These are phyloP conservation scores for Podarcis cretensis DNA, from an alignment of 2,113 vertebrate species.

Conservation along the genomic window DNA sequence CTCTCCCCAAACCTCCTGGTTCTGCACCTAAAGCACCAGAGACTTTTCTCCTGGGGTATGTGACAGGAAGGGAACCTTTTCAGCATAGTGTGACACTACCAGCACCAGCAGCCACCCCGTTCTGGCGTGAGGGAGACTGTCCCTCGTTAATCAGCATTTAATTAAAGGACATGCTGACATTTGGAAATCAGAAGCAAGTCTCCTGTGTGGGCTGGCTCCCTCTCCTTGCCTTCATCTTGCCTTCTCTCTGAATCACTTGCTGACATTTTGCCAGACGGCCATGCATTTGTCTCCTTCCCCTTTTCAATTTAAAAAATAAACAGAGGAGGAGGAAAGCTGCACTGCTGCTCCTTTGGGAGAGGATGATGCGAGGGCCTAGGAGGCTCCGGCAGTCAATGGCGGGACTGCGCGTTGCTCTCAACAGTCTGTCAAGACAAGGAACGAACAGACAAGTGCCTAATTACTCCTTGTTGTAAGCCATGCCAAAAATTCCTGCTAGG, in stretches of 20 bases:
- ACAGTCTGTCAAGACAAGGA: neutral
- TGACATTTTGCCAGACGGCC: constrained; percentile 73
- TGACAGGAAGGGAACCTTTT: neutral
- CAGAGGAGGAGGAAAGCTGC: constrained; percentile 43
- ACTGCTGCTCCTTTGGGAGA: constrained; percentile 26
- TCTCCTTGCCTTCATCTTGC: constrained; percentile 44
- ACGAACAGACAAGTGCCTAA: constrained; percentile 1
- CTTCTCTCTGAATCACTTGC: constrained; percentile 70
- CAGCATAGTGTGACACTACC: rapidly evolving
- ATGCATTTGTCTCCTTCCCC: constrained; percentile 29
- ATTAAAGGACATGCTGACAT: constrained; percentile 77
- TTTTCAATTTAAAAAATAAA: constrained; percentile 57
- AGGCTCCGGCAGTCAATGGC: neutral
- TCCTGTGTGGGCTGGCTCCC: constrained; percentile 69
- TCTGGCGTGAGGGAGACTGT: constrained; percentile 41
- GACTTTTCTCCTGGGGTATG: neutral
- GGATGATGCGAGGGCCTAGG: neutral
- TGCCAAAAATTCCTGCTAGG: neutral
- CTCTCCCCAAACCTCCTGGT: rapidly evolving
- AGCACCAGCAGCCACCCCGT: constrained; percentile 21
- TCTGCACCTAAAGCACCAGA: rapidly evolving
- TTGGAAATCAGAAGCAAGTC: constrained; percentile 71
- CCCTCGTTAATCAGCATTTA: constrained; percentile 73
- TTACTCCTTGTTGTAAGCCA: neutral
- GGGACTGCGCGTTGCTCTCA: neutral